Conservation (phyloP, 2,888 invertebrate genomes). For the Ormyrus nitidulus region DNA sequence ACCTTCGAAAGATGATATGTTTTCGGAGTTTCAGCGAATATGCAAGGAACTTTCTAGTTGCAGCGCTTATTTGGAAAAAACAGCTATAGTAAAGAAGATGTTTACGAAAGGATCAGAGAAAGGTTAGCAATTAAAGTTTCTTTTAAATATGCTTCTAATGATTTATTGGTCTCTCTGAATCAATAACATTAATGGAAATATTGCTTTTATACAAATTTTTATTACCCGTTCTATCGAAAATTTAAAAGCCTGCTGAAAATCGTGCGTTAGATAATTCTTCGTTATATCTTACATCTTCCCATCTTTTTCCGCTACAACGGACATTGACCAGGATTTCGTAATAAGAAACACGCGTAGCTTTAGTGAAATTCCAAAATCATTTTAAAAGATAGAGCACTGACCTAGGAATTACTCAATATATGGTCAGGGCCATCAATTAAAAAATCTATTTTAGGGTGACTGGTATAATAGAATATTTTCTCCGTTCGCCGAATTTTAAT, state of each 20-base stretch:
- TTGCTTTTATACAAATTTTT: not conserved
- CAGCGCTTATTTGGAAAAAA: conserved; percentile 89
- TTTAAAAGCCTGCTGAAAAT: too few relatives aligned
- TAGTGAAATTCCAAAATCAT: conserved; percentile 27
- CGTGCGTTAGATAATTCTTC: too few relatives aligned
- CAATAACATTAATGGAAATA: too few relatives aligned
- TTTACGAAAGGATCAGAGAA: conserved; percentile 78
- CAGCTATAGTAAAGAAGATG: conserved; percentile 82
- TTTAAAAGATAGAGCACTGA: conserved; percentile 26
- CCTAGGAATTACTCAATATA: conserved; percentile 19
- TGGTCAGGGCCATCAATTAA: too few relatives aligned
- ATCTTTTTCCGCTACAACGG: not conserved
- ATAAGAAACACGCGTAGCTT: not conserved
- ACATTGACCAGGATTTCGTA: conserved; percentile 42
- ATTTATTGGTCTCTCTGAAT: not conserved
- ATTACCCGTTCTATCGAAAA: too few relatives aligned
- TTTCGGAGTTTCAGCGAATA: conserved; percentile 85
- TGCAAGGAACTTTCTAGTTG: conserved; percentile 87
- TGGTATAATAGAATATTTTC: too few relatives aligned
- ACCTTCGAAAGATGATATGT: conserved; percentile 81
- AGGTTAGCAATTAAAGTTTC: conserved; percentile 56
- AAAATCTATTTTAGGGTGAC: too few relatives aligned
- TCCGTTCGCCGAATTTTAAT: too few relatives aligned
- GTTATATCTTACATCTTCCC: too few relatives aligned
- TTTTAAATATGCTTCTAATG: not conserved